Evolutionary conservation across 2,888 invertebrate genomes (phyloP), one percentile per base, ranked within the genome.

Genomic region (Chymomyza caudatula): DNA sequence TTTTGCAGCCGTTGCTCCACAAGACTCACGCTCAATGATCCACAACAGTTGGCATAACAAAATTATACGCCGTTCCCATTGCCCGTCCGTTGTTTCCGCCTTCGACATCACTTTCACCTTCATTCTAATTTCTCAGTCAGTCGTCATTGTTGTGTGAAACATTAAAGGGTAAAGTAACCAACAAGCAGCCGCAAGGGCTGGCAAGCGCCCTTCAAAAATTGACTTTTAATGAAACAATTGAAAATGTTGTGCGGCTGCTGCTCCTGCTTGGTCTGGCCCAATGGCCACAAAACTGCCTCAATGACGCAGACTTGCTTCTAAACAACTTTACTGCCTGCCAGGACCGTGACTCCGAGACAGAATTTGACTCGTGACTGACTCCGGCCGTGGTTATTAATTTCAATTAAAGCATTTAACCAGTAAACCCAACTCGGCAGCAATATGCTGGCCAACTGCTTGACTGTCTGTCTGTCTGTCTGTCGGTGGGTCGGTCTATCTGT

Each of bases 211-310:
- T 53, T 62, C 71, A 69, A 67, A 82, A 84, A 84, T 83, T 87
- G 84, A 79, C 83, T 77, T 86, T 81, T 86, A 86, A 86, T 86
- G 87, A 86, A 87, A 81, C 85, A 86, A 86, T 87, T 87, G 78
- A 82, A 73, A 86, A 80, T 75, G 74, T 71, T 63, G 55, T 68
- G 54, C 25, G 65, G 54, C 67, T 25, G 47, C 22, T 29, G 42
- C n/a, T n/a, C n/a, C n/a, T n/a, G 43, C 60, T 15, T 11, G 47
- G 51, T 37, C 29, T 55, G 22, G 19, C 29, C 15, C 22, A 51
- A 62, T 44, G 49, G 29, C 51, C 53, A 47, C 29, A 37, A 37
- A 37, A 65, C 60, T 69, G 69, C 64, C 29, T 22, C 42, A 17
- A 13, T 11, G 17, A 20, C 51, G 5, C 51, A 20, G 51, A 20